Evolutionary conservation across 2,113 vertebrate species (phyloP).

Genomic region (Candoia aspera): DNA sequence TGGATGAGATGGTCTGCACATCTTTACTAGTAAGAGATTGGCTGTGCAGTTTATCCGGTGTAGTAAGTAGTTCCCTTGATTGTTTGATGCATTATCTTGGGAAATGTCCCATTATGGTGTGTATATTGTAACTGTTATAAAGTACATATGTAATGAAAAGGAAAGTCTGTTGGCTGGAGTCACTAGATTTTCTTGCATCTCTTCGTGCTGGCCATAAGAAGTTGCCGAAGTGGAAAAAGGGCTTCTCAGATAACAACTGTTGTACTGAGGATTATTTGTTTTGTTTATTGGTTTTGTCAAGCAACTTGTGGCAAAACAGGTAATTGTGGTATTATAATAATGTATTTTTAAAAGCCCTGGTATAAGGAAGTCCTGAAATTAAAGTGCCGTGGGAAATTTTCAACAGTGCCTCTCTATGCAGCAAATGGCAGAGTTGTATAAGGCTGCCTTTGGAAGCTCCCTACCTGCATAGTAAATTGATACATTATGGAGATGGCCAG

Average conservation of each 20-base stretch:
- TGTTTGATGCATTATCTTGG: neutral
- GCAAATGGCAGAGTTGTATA: neutral
- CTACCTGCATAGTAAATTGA: neutral
- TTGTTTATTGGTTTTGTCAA: neutral
- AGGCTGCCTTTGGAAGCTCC: neutral
- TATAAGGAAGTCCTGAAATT: neutral
- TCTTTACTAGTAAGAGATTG: neutral
- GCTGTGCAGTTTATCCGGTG: neutral
- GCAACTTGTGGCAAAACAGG: slow-evolving; percentile 8
- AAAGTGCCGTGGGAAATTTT: neutral
- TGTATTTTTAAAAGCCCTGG: neutral
- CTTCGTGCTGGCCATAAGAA: neutral
- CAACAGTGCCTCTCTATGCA: neutral
- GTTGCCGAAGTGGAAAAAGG: neutral
- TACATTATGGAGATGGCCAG: neutral
- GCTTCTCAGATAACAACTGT: neutral
- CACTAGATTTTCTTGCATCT: neutral
- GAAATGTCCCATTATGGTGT: neutral
- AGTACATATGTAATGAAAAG: neutral
- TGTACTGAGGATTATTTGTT: neutral
- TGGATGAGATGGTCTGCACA: neutral
- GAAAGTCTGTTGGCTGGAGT: neutral
- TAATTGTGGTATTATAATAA: neutral
- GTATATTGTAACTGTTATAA: neutral
- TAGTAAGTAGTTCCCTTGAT: neutral